These are phyloP conservation scores for Zeuzera pyrina DNA, from an alignment of 2,888 invertebrate species.

Conservation along the genomic window DNA sequence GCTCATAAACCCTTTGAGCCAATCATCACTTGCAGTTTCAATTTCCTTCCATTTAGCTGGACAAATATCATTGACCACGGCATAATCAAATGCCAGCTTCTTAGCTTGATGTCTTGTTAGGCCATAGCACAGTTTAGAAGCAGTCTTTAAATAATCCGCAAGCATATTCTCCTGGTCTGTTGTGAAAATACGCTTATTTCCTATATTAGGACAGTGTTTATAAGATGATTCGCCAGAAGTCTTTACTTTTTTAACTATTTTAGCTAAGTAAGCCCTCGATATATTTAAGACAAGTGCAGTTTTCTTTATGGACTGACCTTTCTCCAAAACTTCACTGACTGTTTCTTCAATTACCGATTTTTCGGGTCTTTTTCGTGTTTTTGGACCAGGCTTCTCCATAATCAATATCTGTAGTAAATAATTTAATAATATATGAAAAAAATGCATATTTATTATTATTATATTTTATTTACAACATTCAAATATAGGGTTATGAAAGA, in stretches of 20 bases:
- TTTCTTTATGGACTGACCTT: conserved; percentile 2
- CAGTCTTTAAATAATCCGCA: conserved; percentile 6
- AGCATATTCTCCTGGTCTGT: conserved; percentile 13
- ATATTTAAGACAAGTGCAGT: conserved; percentile 11
- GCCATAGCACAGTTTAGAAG: conserved; percentile 17
- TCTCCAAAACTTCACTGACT: not conserved
- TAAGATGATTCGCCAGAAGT: conserved; percentile 7
- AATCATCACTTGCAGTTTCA: conserved; percentile 12
- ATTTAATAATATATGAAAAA: no score
- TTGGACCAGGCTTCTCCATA: no score
- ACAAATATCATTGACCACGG: conserved; percentile 10
- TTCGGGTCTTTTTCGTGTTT: no score
- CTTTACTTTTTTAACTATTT: conserved; percentile 13
- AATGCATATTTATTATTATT: no score
- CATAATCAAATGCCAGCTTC: conserved; percentile 14
- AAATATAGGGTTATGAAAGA: no score
- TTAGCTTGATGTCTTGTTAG: conserved; percentile 14
- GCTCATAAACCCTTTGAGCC: conserved; percentile 13
- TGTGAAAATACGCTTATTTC: conserved; percentile 15
- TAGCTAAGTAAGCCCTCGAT: conserved; percentile 13
- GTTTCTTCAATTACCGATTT: conserved; percentile 2
- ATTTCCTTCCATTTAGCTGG: conserved; percentile 11
- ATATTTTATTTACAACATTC: no score
- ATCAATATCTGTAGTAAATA: no score
- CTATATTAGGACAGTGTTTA: conserved; percentile 13